These are phyloP conservation scores for Leuciscus waleckii DNA, from an alignment of 2,797 vertebrate species.

Conservation along the genomic window DNA sequence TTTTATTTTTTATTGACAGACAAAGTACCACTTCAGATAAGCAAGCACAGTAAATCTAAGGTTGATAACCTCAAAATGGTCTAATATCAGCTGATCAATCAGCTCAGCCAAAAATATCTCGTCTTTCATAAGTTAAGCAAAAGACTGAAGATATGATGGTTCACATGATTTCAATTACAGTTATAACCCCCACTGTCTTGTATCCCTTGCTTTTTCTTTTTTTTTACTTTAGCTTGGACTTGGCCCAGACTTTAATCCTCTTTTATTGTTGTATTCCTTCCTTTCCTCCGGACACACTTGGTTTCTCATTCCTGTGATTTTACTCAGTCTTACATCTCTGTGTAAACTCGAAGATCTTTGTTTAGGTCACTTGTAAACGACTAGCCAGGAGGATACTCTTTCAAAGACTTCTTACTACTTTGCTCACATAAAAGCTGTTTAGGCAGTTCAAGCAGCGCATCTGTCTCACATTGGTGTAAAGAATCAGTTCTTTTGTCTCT, in stretches of 20 bases:
- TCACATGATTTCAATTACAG: conserved; percentile 2
- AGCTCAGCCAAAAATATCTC: background rate
- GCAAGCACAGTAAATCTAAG: background rate
- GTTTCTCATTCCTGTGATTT: background rate
- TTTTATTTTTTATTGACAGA: background rate
- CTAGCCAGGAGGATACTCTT: background rate
- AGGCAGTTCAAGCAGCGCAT: background rate
- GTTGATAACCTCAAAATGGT: background rate
- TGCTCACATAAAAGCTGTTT: background rate
- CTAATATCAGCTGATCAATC: background rate
- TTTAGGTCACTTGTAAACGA: background rate
- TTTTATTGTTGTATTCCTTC: background rate
- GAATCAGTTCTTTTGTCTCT: background rate
- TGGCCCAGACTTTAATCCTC: conserved; percentile 13
- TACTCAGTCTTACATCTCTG: background rate
- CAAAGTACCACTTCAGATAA: background rate
- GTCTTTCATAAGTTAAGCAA: background rate
- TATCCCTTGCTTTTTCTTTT: conserved; percentile 28
- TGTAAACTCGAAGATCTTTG: background rate
- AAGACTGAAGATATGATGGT: background rate
- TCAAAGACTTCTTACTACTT: background rate
- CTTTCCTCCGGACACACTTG: background rate
- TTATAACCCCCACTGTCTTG: background rate
- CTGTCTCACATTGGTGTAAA: background rate
- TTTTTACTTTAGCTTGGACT: conserved; percentile 25